These are phyloP conservation scores for Andrena hattorfiana DNA, from an alignment of 2,888 invertebrate species.

Conservation along the genomic window DNA sequence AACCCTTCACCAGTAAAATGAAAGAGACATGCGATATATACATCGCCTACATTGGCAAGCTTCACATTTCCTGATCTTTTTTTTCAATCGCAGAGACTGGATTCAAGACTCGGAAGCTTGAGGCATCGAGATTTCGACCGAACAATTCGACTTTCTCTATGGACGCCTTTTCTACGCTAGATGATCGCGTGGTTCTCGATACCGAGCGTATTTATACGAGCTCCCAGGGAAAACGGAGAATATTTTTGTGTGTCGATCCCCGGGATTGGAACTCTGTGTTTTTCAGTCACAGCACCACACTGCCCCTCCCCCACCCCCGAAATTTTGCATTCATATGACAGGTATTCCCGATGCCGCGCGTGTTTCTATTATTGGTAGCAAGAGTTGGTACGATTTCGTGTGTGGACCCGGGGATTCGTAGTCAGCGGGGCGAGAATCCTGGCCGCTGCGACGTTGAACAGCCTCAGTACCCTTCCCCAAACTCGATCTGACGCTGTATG, in stretches of 20 bases:
- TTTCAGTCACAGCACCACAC: background rate
- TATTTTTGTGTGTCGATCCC: constrained; percentile 17
- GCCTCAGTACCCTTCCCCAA: background rate
- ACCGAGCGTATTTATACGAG: constrained; percentile 21
- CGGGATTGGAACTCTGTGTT: background rate
- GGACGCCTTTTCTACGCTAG: constrained; percentile 11
- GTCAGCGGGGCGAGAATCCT: background rate
- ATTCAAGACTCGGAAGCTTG: background rate
- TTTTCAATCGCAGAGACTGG: background rate
- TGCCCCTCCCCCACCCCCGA: background rate
- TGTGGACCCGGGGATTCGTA: background rate
- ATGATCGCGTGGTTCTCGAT: background rate
- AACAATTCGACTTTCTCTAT: constrained; percentile 6
- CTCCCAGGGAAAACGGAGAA: background rate
- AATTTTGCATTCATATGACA: background rate
- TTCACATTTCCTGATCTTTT: background rate
- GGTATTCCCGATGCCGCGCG: background rate
- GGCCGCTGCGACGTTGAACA: background rate
- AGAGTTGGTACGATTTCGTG: constrained; percentile 6
- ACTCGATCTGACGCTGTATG: background rate
- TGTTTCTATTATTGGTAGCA: background rate
- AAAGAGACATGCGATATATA: too few relatives aligned
- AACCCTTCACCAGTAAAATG: too few relatives aligned
- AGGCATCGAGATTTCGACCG: background rate
- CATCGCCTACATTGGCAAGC: too few relatives aligned